Percentiles rank a stretch among this genome's conserved stretches.
Evolutionary conservation across 1,140 invertebrate species (phyloP).

Genomic region (Anastatus disparis): DNA sequence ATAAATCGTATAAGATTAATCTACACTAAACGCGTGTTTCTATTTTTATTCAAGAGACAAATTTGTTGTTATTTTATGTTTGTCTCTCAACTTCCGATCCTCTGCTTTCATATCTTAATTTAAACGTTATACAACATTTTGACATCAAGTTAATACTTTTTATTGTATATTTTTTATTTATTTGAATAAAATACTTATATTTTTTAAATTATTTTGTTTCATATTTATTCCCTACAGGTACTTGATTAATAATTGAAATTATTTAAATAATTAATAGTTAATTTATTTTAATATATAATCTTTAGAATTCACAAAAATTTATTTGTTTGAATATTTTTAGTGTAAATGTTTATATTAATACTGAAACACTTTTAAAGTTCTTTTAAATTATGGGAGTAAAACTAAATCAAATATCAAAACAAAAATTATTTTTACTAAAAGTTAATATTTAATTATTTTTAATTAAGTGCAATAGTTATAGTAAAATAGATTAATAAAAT

Average conservation of each 20-base stretch:
- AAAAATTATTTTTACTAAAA: no score
- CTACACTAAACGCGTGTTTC: background rate
- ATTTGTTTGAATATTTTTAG: no score
- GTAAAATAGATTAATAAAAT: background rate
- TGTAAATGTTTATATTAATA: no score
- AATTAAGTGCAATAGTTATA: background rate
- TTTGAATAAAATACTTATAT: slow-evolving; percentile 43
- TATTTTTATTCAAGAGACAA: background rate
- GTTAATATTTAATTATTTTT: background rate
- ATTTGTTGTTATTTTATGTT: slow-evolving; percentile 1
- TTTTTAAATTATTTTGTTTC: slow-evolving; percentile 39
- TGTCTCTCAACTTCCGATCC: background rate
- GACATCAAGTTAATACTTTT: slow-evolving; percentile 27
- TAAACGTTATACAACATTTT: slow-evolving; percentile 19
- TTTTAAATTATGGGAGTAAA: no score
- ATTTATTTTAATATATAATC: no score
- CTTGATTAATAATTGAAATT: background rate
- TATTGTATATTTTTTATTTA: slow-evolving; percentile 34
- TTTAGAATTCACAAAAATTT: no score
- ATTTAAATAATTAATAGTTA: no score
- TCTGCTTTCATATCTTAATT: background rate
- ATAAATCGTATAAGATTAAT: background rate
- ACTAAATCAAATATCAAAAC: no score
- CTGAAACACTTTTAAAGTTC: no score
- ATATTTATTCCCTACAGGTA: slow-evolving; percentile 13